These are phyloP conservation scores for Perca fluviatilis DNA, from an alignment of 2,113 vertebrate genomes.

Conservation along the genomic window DNA sequence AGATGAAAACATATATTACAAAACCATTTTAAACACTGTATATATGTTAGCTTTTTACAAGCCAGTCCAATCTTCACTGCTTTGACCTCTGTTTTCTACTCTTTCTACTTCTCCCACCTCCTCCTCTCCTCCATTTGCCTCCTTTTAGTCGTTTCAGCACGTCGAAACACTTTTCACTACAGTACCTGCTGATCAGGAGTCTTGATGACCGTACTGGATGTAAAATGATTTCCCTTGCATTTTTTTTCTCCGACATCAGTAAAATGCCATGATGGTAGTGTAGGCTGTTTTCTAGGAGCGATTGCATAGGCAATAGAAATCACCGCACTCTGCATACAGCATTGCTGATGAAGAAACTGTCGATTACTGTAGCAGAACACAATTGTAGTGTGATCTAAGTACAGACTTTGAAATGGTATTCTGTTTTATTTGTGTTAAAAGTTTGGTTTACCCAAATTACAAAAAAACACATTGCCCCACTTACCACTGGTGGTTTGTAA, in stretches of 20 bases:
- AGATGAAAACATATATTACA: neutral
- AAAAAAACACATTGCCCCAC: neutral
- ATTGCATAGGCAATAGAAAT: slow-evolving; percentile 62
- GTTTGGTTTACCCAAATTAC: slow-evolving; percentile 5
- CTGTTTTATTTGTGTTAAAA: neutral
- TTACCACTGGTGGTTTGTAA: neutral
- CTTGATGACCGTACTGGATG: slow-evolving; percentile 67
- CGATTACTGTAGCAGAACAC: slow-evolving; percentile 40
- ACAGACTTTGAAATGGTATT: neutral
- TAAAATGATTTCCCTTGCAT: slow-evolving; percentile 78
- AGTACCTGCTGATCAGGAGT: slow-evolving; percentile 73
- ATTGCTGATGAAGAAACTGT: slow-evolving; percentile 48
- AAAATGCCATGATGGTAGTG: slow-evolving; percentile 63
- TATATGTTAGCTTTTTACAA: slow-evolving; percentile 2
- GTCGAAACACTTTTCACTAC: slow-evolving; percentile 53
- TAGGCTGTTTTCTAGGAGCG: slow-evolving; percentile 62
- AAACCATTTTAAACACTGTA: slow-evolving; percentile 6
- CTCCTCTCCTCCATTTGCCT: slow-evolving; percentile 26
- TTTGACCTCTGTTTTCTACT: slow-evolving; percentile 43
- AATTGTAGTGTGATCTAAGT: slow-evolving; percentile 11
- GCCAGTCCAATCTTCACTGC: neutral
- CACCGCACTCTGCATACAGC: slow-evolving; percentile 46
- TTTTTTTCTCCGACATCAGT: slow-evolving; percentile 73
- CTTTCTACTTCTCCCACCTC: slow-evolving; percentile 22
- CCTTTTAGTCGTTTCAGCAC: slow-evolving; percentile 70